Conservation (phyloP, 2,888 invertebrate genomes). For the Xanthia icteritia region DNA sequence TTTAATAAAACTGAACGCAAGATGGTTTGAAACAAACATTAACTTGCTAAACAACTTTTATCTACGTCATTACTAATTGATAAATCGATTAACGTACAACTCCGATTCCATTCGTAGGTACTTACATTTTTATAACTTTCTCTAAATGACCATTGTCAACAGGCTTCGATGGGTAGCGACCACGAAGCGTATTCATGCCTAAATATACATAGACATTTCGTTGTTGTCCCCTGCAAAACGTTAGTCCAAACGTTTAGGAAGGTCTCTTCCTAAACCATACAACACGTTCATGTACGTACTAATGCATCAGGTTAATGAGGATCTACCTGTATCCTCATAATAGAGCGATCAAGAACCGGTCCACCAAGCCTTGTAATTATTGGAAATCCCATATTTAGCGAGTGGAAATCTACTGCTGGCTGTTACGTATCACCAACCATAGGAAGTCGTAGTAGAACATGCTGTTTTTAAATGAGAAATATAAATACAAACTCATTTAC, state of each 20-base stretch:
- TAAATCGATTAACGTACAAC: conserved; percentile 23
- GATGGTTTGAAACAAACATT: conserved; percentile 34
- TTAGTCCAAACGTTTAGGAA: not conserved
- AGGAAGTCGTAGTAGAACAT: not conserved
- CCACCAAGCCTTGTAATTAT: conserved; percentile 28
- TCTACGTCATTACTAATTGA: conserved; percentile 20
- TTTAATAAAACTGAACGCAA: conserved; percentile 14
- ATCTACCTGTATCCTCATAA: conserved; percentile 23
- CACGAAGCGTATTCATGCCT: not conserved
- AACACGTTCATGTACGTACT: not conserved
- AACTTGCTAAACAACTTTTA: conserved; percentile 5
- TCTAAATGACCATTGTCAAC: conserved; percentile 23
- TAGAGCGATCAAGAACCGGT: conserved; percentile 11
- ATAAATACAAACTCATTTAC: conserved; percentile 8
- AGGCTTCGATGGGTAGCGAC: conserved; percentile 5
- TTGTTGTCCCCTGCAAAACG: not conserved
- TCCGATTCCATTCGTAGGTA: conserved; percentile 16
- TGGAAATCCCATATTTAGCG: conserved; percentile 37
- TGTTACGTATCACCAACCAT: not conserved
- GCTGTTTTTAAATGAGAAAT: not conserved
- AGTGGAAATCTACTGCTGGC: conserved; percentile 28
- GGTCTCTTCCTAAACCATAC: no score
- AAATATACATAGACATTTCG: not conserved
- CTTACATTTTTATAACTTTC: conserved; percentile 46
- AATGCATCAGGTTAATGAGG: conserved; percentile 7